Conservation (phyloP, 2,888 invertebrate genomes). For the Embidobia sp. region DNA sequence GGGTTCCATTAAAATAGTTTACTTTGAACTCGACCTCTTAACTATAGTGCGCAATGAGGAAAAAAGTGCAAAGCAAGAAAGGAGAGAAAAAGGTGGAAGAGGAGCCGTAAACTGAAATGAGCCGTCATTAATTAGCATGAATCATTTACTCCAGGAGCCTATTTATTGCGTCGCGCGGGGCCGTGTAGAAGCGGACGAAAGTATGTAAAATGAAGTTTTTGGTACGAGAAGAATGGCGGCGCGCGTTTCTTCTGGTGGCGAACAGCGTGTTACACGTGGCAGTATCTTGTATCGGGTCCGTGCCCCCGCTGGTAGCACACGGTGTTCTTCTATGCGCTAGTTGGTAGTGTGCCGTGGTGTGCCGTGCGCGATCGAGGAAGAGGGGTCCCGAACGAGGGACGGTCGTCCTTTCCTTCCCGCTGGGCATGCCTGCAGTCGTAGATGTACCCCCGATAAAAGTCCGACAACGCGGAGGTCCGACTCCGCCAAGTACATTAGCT, state of each 20-base stretch:
- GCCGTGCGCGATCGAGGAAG: constrained; percentile 27
- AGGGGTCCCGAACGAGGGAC: constrained; percentile 47
- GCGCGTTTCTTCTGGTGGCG: constrained; percentile 79
- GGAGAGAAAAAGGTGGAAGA: no score
- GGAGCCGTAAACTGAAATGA: no score
- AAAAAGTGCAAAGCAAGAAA: no score
- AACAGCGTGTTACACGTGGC: constrained; percentile 81
- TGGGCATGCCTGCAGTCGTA: constrained; percentile 78
- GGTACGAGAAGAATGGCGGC: constrained; percentile 70
- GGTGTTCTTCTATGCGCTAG: constrained; percentile 73
- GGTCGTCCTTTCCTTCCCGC: constrained; percentile 64
- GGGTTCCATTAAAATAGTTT: no score
- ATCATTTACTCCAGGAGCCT: constrained; percentile 29
- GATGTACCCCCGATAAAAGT: constrained; percentile 79
- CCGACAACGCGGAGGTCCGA: constrained; percentile 76
- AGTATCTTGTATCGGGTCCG: constrained; percentile 80
- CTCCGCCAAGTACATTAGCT: constrained; percentile 50
- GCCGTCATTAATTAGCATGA: constrained; percentile 33
- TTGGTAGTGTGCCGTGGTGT: constrained; percentile 51
- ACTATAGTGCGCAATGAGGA: no score
- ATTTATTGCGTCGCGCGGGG: constrained; percentile 34
- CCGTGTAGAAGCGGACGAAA: constrained; percentile 29
- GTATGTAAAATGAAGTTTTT: constrained; percentile 56
- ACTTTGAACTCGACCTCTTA: no score
- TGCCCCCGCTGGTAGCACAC: constrained; percentile 78